Conservation (phyloP, 2,888 invertebrate species). For the Oxycera nigricornis region DNA sequence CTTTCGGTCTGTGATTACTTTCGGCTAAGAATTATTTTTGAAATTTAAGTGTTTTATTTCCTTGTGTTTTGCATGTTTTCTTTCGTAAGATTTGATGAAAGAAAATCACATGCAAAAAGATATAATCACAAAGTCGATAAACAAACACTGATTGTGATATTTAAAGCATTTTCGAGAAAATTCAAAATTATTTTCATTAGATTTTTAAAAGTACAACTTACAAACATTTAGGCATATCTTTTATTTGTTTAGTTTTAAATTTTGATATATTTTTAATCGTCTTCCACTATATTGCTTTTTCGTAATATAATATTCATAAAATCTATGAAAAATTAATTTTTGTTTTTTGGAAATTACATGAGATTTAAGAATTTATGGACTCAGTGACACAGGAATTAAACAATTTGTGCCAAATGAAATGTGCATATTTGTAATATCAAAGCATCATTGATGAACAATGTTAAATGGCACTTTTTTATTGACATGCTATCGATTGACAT, state of each 20-base stretch:
- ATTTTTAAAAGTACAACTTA: not conserved
- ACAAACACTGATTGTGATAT: not conserved
- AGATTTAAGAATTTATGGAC: not conserved
- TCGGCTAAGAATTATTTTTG: constrained; percentile 24
- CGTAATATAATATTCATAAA: not conserved
- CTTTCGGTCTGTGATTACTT: constrained; percentile 37
- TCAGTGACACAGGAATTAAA: not conserved
- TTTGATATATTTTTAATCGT: not conserved
- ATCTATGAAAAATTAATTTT: not conserved
- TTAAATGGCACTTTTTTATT: not conserved
- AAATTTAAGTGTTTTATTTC: constrained; percentile 1
- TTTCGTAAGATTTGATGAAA: not conserved
- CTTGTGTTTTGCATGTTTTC: not conserved
- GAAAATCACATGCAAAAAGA: not conserved
- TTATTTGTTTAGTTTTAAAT: not conserved
- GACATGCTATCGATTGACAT: constrained; percentile 37
- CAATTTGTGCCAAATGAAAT: constrained; percentile 16
- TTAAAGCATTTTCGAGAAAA: constrained; percentile 17
- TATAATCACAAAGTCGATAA: not conserved
- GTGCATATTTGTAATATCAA: not conserved
- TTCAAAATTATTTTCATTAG: constrained; percentile 20
- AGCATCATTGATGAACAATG: not conserved
- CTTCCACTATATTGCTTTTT: not conserved
- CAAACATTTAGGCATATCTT: not conserved
- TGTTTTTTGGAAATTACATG: not conserved